phyloP scores from a whole-genome alignment of 1,140 invertebrate species.

The Theocolax elegans region DNA sequence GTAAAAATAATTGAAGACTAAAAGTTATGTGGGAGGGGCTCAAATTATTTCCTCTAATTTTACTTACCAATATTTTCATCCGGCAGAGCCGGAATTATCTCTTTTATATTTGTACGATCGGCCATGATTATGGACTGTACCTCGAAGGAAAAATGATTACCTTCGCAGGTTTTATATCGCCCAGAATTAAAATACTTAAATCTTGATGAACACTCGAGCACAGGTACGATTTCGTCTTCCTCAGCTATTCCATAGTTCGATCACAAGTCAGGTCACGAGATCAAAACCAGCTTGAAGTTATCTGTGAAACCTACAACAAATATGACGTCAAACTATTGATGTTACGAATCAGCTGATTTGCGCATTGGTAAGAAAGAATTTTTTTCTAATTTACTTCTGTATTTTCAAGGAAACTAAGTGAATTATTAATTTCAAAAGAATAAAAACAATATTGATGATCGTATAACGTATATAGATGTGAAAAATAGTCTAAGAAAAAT shows the following conservation, averaged over 20 bases:
- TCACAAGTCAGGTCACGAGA: slow-evolving; percentile 40
- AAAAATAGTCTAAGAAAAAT: too few relatives aligned
- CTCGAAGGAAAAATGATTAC: neutral
- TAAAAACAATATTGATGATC: too few relatives aligned
- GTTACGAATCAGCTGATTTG: slow-evolving; percentile 10
- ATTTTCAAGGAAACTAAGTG: too few relatives aligned
- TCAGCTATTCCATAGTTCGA: slow-evolving; percentile 32
- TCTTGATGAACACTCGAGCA: neutral
- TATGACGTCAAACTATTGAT: slow-evolving; percentile 11
- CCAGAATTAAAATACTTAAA: neutral
- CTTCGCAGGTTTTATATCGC: neutral
- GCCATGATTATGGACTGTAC: slow-evolving; percentile 53
- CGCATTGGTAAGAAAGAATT: too few relatives aligned
- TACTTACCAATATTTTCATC: slow-evolving; percentile 84
- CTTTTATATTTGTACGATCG: slow-evolving; percentile 73
- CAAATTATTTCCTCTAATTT: slow-evolving; percentile 32
- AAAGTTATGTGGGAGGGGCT: slow-evolving; percentile 56
- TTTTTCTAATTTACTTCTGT: too few relatives aligned
- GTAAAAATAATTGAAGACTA: neutral
- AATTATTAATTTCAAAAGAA: too few relatives aligned
- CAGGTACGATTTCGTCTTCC: neutral
- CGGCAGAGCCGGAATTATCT: slow-evolving; percentile 78
- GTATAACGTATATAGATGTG: too few relatives aligned
- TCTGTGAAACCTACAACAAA: too few relatives aligned
- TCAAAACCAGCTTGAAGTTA: slow-evolving; percentile 13